Base-by-base conservation (phyloP, 2,797 vertebrate species). In the Protosalanx chinensis region DNA sequence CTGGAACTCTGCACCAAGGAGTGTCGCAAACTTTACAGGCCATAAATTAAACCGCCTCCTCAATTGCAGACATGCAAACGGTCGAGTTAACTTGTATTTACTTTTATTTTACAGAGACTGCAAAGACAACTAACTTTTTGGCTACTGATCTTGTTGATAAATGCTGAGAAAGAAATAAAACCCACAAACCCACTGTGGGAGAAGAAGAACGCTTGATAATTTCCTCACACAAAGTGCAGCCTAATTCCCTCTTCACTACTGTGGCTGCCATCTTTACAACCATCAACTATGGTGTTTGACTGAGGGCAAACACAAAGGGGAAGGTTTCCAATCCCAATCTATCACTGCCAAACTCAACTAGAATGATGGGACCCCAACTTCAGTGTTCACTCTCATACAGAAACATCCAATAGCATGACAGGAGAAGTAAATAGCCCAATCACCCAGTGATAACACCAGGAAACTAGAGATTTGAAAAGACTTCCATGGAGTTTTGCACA, bases 41-140 rank as follows among this genome's bases (percentile, higher is more conserved):
- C 76, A 60, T 82, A 85, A 88, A 86, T 82, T 70, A 77, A 72
- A 77, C 71, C 82, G 71, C 72, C 63, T 7, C 16, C 63, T n/a
- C 67, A 77, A 68, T 74, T 73, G 41, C 33, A 46, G 12, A 12
- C 41, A 46, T 46, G 7, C 7, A 46, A 46, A 46, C 41, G 13
- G 41, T 46, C 13, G 41, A 46, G 41, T 46, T 46, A 12, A 46
- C 41, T 46, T 46, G 1, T 46, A 46, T 46, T 41, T 2, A 41
- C 12, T 41, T 41, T 41, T 46, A 46, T 46, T 46, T 46, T 46
- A 46, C 41, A 46, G 41, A 37, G 35, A 46, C 41, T 46, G 41
- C 41, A 46, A 46, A 46, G 41, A 46, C 41, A 46, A 46, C 10
- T 46, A 46, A 46, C 41, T 46, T 46, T 46, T 12, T 46, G 41